Conservation (phyloP, 2,888 invertebrate species). For the Epicampocera succincta region DNA sequence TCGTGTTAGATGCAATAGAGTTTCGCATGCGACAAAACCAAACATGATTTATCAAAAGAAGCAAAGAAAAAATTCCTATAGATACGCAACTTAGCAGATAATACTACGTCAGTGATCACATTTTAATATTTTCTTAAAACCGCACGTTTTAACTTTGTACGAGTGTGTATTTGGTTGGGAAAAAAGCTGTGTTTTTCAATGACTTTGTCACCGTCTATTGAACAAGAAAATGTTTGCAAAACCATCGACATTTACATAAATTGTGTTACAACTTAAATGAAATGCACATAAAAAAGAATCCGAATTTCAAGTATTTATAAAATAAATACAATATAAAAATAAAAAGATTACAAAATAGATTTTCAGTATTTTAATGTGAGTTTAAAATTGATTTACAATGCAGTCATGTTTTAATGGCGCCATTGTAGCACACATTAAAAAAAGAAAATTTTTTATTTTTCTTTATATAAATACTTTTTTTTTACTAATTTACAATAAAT, state of each 20-base stretch:
- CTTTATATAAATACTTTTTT: neutral
- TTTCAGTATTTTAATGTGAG: conserved; percentile 37
- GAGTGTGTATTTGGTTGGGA: no score
- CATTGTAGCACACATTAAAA: conserved; percentile 55
- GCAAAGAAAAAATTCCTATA: conserved; percentile 20
- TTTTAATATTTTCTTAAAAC: conserved; percentile 6
- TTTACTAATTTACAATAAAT: conserved; percentile 50
- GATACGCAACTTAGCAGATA: conserved; percentile 44
- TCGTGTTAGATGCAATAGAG: conserved; percentile 50
- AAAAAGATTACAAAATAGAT: conserved; percentile 33
- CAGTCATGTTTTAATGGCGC: conserved; percentile 69
- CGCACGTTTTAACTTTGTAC: conserved; percentile 11
- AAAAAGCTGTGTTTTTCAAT: neutral
- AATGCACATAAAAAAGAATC: neutral
- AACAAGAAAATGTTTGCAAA: conserved; percentile 11
- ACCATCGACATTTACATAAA: conserved; percentile 56
- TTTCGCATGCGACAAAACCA: conserved; percentile 45
- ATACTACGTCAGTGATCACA: conserved; percentile 12
- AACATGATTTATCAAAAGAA: neutral
- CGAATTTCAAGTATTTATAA: conserved; percentile 40
- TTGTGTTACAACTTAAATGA: conserved; percentile 21
- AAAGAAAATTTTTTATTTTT: conserved; percentile 14
- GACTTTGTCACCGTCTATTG: conserved; percentile 8
- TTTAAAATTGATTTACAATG: conserved; percentile 68
- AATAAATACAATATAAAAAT: neutral